A percentile compares a stretch with the other conserved stretches of the same genome.
Conservation (phyloP, 2,888 invertebrate species). For the Stratiomys singularior region DNA sequence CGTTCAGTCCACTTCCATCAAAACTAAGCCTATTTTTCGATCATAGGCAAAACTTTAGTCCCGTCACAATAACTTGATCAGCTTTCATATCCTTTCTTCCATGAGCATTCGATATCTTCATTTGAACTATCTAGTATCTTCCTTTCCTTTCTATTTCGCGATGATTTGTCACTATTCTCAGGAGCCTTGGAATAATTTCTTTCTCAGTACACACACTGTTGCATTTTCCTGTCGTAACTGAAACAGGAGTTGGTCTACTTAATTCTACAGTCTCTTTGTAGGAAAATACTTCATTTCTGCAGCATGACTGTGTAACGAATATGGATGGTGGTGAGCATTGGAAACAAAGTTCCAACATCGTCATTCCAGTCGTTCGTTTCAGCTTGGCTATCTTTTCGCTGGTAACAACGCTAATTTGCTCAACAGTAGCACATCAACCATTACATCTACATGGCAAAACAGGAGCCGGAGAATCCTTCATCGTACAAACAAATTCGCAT, state of each 20-base stretch:
- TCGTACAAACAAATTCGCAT: neutral
- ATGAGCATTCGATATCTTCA: too few relatives aligned
- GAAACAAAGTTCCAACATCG: neutral
- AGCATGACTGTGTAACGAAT: neutral
- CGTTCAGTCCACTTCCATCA: too few relatives aligned
- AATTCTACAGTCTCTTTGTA: constrained; percentile 11
- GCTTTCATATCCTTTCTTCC: too few relatives aligned
- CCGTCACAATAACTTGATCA: too few relatives aligned
- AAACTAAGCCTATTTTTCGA: too few relatives aligned
- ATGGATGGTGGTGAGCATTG: neutral
- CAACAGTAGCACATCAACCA: neutral
- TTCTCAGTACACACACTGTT: neutral
- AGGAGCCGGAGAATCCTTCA: neutral
- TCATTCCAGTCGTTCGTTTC: neutral
- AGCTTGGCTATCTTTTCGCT: neutral
- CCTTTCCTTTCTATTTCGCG: too few relatives aligned
- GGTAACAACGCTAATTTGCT: neutral
- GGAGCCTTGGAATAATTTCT: too few relatives aligned
- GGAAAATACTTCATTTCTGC: neutral
- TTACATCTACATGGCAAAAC: neutral
- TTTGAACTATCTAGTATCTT: too few relatives aligned
- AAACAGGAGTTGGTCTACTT: neutral
- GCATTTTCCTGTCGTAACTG: neutral
- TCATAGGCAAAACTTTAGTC: too few relatives aligned
- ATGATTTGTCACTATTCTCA: too few relatives aligned